A percentile compares a stretch with the other conserved stretches of the same genome.
These are phyloP conservation scores for Apodemia mormo DNA, from an alignment of 2,888 invertebrate species.

Conservation along the genomic window DNA sequence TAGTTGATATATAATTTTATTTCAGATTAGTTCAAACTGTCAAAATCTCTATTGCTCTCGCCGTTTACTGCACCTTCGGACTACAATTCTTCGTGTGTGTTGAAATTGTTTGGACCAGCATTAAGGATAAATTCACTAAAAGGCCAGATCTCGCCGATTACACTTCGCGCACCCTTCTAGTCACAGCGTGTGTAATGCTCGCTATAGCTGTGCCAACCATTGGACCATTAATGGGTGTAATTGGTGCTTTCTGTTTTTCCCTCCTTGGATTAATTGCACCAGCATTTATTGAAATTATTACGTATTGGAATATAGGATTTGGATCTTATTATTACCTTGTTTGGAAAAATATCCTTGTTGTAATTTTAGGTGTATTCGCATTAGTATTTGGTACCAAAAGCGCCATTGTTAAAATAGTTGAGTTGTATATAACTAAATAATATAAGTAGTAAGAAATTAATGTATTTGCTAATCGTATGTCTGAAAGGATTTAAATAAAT, in stretches of 20 bases:
- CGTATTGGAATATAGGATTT: constrained; percentile 92
- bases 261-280: constrained; percentile 94
- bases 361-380: constrained; percentile 89
- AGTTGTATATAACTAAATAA: not conserved
- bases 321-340: constrained; percentile 87
- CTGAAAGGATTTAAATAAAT: no score
- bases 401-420: constrained; percentile 55
- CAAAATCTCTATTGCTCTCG: constrained; percentile 91
- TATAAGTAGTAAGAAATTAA: no score
- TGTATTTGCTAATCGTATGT: no score
- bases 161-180: constrained; percentile 85
- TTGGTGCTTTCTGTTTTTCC: constrained; percentile 96
- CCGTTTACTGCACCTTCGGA: constrained; percentile 97
- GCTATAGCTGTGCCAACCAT: constrained; percentile 94
- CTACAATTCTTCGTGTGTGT: constrained; percentile 98
- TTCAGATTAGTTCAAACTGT: constrained; percentile 91
- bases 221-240: constrained; percentile 93
- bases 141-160: constrained; percentile 88
- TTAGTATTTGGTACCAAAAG: constrained; percentile 87
- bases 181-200: constrained; percentile 85
- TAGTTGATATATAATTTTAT: constrained; percentile 28
- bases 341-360: constrained; percentile 89
- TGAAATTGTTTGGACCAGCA: constrained; percentile 93
- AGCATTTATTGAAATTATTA: constrained; percentile 91
- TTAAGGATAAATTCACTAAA: constrained; percentile 88